Evolutionary conservation across 2,113 vertebrate species (phyloP).

Genomic region (Puma concolor): DNA sequence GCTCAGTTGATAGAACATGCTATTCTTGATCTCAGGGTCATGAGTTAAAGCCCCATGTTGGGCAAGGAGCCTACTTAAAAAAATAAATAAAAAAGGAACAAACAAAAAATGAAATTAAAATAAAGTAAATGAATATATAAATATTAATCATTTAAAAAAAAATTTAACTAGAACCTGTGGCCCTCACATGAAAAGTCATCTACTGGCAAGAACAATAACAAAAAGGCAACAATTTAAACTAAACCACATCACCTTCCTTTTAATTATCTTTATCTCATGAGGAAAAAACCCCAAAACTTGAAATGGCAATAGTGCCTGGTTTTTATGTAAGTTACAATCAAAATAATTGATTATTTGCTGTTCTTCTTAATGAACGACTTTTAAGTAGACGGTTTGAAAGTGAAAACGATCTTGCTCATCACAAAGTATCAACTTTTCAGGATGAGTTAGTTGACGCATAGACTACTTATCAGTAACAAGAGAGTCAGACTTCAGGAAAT

Average conservation of each 20-base stretch:
- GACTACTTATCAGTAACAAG: background rate
- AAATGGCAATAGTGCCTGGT: background rate
- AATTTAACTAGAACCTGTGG: background rate
- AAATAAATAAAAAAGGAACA: too few species aligned
- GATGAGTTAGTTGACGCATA: background rate
- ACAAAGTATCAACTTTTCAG: background rate
- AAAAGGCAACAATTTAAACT: background rate
- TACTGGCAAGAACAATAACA: background rate
- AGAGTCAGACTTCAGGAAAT: background rate
- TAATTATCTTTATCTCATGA: background rate
- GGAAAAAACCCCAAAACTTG: background rate
- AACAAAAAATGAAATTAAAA: background rate
- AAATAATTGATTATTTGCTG: background rate
- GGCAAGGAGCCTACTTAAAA: too few species aligned
- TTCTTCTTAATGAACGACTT: background rate
- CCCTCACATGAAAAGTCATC: background rate
- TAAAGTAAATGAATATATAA: background rate
- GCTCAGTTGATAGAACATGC: too few species aligned
- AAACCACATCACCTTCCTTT: background rate
- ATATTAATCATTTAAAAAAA: background rate
- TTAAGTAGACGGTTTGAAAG: background rate
- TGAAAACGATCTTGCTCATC: background rate
- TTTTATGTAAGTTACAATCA: slow-evolving; percentile 24
- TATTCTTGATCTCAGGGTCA: too few species aligned
- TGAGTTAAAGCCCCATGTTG: too few species aligned